phyloP scores from a whole-genome alignment of 2,113 vertebrate genomes.

The Thymallus thymallus region DNA sequence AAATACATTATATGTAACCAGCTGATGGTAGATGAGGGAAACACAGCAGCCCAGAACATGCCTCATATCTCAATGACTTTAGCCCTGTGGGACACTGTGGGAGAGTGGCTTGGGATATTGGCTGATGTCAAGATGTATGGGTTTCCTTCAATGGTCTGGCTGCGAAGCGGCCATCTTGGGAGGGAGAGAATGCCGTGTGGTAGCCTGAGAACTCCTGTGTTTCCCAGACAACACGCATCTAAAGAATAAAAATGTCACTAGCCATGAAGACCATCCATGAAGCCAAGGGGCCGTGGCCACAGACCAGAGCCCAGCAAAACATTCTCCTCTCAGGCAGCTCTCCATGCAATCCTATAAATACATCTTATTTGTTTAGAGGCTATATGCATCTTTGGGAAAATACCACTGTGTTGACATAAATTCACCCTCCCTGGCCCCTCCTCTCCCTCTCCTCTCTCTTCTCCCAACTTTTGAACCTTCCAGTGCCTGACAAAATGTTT shows the following conservation, averaged over 20 bases:
- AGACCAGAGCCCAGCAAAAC: slow-evolving; percentile 64
- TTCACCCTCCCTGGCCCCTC: slow-evolving; percentile 48
- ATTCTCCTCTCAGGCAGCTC: slow-evolving; percentile 63
- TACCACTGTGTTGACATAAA: slow-evolving; percentile 79
- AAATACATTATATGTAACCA: background rate
- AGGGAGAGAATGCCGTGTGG: slow-evolving; percentile 56
- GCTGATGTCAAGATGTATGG: slow-evolving; percentile 60
- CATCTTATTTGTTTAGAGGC: slow-evolving; percentile 76
- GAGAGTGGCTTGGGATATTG: slow-evolving; percentile 50
- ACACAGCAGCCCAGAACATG: slow-evolving; percentile 24
- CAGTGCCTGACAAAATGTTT: background rate
- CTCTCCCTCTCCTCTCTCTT: background rate
- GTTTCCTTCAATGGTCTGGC: slow-evolving; percentile 60
- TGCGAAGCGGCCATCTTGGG: slow-evolving; percentile 65
- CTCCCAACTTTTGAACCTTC: background rate
- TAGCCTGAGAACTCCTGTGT: slow-evolving; percentile 73
- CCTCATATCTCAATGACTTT: slow-evolving; percentile 25
- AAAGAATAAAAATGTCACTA: slow-evolving; percentile 76
- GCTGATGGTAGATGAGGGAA: background rate
- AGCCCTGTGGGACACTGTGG: slow-evolving; percentile 28
- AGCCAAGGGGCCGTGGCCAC: slow-evolving; percentile 54
- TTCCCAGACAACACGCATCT: slow-evolving; percentile 75
- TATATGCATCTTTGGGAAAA: slow-evolving; percentile 81
- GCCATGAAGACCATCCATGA: slow-evolving; percentile 71
- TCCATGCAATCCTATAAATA: slow-evolving; percentile 77